These are phyloP conservation scores for Galeopterus variegatus DNA, from an alignment of 2,113 vertebrate genomes.

Conservation along the genomic window DNA sequence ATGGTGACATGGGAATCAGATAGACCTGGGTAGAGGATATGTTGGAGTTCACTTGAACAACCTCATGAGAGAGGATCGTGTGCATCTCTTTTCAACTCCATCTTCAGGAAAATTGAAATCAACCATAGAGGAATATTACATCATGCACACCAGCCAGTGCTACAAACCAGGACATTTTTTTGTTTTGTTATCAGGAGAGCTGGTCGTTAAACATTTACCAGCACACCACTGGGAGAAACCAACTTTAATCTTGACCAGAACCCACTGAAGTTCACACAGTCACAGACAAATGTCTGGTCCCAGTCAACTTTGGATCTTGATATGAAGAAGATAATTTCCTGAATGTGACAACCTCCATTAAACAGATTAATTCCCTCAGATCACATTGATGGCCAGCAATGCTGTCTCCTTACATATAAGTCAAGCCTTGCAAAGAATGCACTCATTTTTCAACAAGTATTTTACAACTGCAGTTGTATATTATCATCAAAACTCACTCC, in stretches of 20 bases:
- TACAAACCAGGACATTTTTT: neutral
- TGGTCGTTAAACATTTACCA: neutral
- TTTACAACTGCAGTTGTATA: neutral
- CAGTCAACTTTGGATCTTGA: neutral
- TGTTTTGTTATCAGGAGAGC: neutral
- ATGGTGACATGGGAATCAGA: neutral
- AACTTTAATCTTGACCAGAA: neutral
- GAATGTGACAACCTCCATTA: neutral
- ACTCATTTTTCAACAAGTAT: neutral
- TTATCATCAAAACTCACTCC: neutral
- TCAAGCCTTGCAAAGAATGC: neutral
- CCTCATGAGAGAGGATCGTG: neutral
- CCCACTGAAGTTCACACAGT: neutral
- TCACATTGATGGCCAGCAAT: fast-evolving
- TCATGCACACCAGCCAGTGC: neutral
- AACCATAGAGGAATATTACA: neutral
- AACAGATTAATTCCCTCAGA: neutral
- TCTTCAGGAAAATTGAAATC: neutral
- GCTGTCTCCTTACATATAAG: neutral
- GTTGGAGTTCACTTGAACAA: neutral
- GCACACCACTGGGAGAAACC: neutral
- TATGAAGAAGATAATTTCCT: neutral
- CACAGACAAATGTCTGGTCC: neutral
- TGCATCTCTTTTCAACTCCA: neutral
- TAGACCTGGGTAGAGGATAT: no score